phyloP scores from a whole-genome alignment of 2,888 invertebrate species.

The Theretra japonica region DNA sequence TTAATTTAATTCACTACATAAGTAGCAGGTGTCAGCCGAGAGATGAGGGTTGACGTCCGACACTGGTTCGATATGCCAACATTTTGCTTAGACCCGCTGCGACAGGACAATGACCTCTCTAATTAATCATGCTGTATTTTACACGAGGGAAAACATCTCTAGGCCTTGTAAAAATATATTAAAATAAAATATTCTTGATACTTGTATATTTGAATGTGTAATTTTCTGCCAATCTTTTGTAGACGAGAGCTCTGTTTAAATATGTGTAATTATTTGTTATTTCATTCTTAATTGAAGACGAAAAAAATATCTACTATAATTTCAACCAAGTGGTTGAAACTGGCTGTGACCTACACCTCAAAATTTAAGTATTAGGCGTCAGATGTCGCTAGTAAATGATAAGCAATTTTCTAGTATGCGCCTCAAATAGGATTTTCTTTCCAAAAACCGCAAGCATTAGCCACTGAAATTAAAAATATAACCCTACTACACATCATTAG shows the following conservation, averaged over 20 bases:
- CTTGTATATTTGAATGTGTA: too few relatives aligned
- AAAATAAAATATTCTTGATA: too few relatives aligned
- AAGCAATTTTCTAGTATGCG: background rate
- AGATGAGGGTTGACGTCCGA: constrained; percentile 32
- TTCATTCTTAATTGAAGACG: too few relatives aligned
- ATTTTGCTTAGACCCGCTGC: constrained; percentile 31
- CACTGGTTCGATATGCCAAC: constrained; percentile 37
- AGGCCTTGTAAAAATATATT: too few relatives aligned
- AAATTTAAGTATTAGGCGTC: too few relatives aligned
- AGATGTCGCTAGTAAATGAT: too few relatives aligned
- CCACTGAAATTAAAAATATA: background rate
- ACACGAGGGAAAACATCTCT: background rate
- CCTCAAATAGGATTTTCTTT: background rate
- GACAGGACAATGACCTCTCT: background rate
- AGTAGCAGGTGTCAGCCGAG: constrained; percentile 30
- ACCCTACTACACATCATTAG: background rate
- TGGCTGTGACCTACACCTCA: too few relatives aligned
- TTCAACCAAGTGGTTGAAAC: too few relatives aligned
- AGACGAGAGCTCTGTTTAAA: too few relatives aligned
- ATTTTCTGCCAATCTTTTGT: too few relatives aligned
- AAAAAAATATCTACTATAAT: too few relatives aligned
- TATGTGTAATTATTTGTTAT: too few relatives aligned
- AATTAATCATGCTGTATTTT: background rate
- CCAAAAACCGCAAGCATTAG: background rate
- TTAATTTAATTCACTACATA: constrained; percentile 25